Evolutionary conservation across 2,888 invertebrate species (phyloP).

Genomic region (Tachystola acroxantha): DNA sequence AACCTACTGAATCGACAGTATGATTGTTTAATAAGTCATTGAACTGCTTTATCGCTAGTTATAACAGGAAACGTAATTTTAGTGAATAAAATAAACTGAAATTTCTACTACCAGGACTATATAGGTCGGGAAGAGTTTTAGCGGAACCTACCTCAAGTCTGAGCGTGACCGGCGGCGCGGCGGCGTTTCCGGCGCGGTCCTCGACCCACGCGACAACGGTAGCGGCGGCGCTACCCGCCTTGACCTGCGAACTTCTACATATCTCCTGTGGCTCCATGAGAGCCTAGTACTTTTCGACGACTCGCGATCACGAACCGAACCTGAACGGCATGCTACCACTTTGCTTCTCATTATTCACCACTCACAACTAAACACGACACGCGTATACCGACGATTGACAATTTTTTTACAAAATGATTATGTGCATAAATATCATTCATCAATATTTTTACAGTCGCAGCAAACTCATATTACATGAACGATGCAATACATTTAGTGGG

Average conservation of each 20-base stretch:
- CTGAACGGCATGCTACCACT: slow-evolving; percentile 1
- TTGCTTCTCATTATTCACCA: slow-evolving; percentile 1
- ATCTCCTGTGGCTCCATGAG: slow-evolving; percentile 46
- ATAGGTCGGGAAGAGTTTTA: slow-evolving; percentile 48
- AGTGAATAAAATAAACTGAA: too few relatives aligned
- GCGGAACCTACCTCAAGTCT: slow-evolving; percentile 60
- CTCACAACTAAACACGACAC: neutral
- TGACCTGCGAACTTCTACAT: slow-evolving; percentile 57
- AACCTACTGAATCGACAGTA: neutral
- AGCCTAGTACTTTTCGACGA: slow-evolving; percentile 39
- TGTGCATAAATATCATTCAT: slow-evolving; percentile 7
- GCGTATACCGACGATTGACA: neutral
- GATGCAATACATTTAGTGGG: slow-evolving; percentile 5
- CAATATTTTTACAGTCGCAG: slow-evolving; percentile 6
- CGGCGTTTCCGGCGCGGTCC: slow-evolving; percentile 45
- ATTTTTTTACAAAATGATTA: neutral
- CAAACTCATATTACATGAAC: slow-evolving; percentile 9
- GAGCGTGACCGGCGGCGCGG: too few relatives aligned
- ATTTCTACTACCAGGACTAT: slow-evolving; percentile 30
- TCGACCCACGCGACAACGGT: slow-evolving; percentile 48
- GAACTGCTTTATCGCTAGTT: neutral
- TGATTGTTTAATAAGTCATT: neutral
- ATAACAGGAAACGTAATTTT: neutral
- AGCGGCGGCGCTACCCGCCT: slow-evolving; percentile 45
- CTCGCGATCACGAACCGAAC: slow-evolving; percentile 10